Conservation (phyloP, 2,113 vertebrate species). For the Acrocephalus kingi region DNA sequence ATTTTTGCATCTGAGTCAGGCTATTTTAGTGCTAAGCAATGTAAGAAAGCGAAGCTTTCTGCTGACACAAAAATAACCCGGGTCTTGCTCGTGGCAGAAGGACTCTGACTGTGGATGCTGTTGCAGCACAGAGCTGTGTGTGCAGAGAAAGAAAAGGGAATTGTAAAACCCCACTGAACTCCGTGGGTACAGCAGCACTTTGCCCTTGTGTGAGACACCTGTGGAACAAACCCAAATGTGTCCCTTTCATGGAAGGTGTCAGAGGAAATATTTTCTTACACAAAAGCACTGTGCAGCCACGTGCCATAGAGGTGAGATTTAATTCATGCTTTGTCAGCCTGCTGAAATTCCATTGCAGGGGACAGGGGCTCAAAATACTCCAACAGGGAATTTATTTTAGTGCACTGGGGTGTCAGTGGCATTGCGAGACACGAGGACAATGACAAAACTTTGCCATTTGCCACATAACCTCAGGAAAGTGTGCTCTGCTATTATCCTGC, state of each 20-base stretch:
- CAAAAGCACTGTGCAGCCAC: not conserved
- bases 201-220: not conserved
- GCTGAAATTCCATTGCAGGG: not conserved
- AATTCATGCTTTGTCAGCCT: conserved; percentile 3
- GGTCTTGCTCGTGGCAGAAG: not conserved
- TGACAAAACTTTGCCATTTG: not conserved
- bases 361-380: not conserved
- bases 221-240: not conserved
- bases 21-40: not conserved
- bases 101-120: not conserved
- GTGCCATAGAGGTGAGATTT: not conserved
- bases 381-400: not conserved
- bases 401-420: not conserved
- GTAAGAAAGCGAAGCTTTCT: not conserved
- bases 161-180: not conserved
- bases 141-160: not conserved
- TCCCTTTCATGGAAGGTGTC: not conserved
- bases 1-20: not conserved
- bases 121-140: not conserved
- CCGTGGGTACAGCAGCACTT: not conserved
- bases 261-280: not conserved
- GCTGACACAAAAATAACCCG: not conserved
- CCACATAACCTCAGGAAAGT: not conserved
- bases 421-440: not conserved
- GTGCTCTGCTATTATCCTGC: not conserved